Evolutionary conservation across 2,113 vertebrate genomes (phyloP), one percentile per base, ranked within the genome.

Genomic region (Atrichornis clamosus): DNA sequence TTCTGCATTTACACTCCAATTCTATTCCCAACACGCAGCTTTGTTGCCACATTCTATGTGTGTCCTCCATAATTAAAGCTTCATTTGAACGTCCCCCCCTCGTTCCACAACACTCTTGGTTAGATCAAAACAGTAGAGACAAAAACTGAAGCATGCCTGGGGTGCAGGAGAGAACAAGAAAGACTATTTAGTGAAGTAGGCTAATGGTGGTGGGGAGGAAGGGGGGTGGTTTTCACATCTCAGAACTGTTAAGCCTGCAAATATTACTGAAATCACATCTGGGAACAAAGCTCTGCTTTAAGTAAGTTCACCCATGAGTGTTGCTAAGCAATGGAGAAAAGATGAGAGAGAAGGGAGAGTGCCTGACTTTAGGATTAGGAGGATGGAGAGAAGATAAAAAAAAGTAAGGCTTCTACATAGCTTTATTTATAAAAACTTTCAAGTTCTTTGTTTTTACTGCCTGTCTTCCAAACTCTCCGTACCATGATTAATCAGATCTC

Each of bases 291-390:
- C 91, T 91, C 55, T 93, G 87, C 70, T 94, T 88, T 94, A 92
- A 96, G 65, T 23, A 91, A 97, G 78, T 91, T 95, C 96, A 95
- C 90, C 93, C 95, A 92, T 80, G 85, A 97, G 83, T 95, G 97
- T 97, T 98, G 97, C 97, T 98, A 98, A 97, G 97, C 97, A 96
- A 97, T 98, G 80, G 62, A 95, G 89, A 93, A 85, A 79, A 90
- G 46, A 73, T 14, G 0, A 91, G 87, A 41, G 20, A 90, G 44
- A 69, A 69, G 41, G 44, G 75, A 96, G 77, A 52, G 68, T 58
- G 93, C 87, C 92, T 94, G 94, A 87, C 79, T 97, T 87, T 13
- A 83, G 73, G 60, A 95, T 84, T 84, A 58, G 56, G 56, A 87
- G 78, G 77, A 74, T 39, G 69, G 67, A 83, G 18, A 59, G 65